Percentiles rank a stretch among this genome's conserved stretches.
Conservation (phyloP, 2,888 invertebrate genomes). For the Bruchidius siliquastri region DNA sequence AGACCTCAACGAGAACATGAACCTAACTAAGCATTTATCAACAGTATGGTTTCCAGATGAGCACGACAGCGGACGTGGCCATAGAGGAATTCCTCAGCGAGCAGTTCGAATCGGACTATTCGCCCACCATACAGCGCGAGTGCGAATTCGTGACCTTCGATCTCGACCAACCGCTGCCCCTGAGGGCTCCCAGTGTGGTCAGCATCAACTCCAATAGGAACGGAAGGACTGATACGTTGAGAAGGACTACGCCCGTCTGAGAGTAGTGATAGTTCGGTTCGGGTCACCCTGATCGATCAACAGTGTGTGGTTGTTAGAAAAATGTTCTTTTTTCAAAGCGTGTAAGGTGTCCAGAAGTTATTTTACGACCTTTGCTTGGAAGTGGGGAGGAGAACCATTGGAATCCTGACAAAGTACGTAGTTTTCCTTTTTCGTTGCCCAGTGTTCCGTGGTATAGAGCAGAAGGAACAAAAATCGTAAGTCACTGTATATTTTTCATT, state of each 20-base stretch:
- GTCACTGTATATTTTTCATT: no score
- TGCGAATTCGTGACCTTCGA: conserved; percentile 70
- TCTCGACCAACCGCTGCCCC: conserved; percentile 53
- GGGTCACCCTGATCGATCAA: background rate
- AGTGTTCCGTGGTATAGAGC: no score
- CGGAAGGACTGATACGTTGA: conserved; percentile 51
- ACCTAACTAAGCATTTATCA: conserved; percentile 34
- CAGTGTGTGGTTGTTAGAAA: background rate
- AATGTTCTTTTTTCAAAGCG: background rate
- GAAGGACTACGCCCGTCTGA: conserved; percentile 58
- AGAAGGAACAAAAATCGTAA: no score
- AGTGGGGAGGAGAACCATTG: no score
- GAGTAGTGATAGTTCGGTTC: conserved; percentile 7
- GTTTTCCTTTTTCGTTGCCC: no score
- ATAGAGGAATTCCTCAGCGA: conserved; percentile 43
- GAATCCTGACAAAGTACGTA: no score
- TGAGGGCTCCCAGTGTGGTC: conserved; percentile 38
- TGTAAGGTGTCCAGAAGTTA: background rate
- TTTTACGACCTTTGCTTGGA: no score
- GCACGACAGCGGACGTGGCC: conserved; percentile 57
- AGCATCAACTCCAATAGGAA: conserved; percentile 37
- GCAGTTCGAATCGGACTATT: conserved; percentile 45
- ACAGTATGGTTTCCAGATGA: conserved; percentile 8
- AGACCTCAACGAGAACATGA: background rate
- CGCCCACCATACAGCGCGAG: conserved; percentile 54